These are phyloP conservation scores for Schlechtendalia chinensis DNA, from an alignment of 1,140 invertebrate genomes.

Conservation along the genomic window DNA sequence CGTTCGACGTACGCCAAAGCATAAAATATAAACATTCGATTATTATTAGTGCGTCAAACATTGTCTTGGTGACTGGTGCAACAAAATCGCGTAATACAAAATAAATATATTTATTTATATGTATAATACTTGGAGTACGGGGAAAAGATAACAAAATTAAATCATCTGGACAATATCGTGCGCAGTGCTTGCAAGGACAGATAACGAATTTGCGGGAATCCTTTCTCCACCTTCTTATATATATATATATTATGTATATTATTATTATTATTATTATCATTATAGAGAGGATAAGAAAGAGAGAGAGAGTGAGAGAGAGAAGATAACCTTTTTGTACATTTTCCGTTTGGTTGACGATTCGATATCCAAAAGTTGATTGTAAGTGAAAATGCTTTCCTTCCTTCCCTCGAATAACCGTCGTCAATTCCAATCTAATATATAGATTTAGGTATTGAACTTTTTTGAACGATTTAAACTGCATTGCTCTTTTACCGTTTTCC, in stretches of 20 bases:
- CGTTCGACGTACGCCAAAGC: not conserved
- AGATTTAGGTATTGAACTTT: not conserved
- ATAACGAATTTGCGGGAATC: not conserved
- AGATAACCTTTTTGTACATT: not conserved
- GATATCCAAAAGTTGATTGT: slow-evolving; percentile 11
- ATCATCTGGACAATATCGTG: not conserved
- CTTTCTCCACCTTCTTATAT: too few relatives aligned
- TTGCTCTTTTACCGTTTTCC: not conserved
- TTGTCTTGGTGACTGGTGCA: not conserved
- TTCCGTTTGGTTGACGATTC: not conserved
- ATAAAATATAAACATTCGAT: not conserved
- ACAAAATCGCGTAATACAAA: too few relatives aligned
- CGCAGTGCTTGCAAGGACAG: not conserved
- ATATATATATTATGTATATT: too few relatives aligned
- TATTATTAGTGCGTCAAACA: not conserved
- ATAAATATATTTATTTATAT: too few relatives aligned
- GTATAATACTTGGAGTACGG: not conserved
- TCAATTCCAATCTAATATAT: not conserved
- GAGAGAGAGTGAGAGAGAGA: too few relatives aligned
- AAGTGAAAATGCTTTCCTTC: not conserved
- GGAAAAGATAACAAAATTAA: not conserved
- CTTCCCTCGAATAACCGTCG: not conserved
- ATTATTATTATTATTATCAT: too few relatives aligned
- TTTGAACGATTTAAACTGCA: not conserved
- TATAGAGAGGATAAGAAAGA: too few relatives aligned